A percentile compares a stretch with the other conserved stretches of the same genome.
Conservation (phyloP, 2,797 vertebrate genomes). For the Dendrocincla tyrannina region DNA sequence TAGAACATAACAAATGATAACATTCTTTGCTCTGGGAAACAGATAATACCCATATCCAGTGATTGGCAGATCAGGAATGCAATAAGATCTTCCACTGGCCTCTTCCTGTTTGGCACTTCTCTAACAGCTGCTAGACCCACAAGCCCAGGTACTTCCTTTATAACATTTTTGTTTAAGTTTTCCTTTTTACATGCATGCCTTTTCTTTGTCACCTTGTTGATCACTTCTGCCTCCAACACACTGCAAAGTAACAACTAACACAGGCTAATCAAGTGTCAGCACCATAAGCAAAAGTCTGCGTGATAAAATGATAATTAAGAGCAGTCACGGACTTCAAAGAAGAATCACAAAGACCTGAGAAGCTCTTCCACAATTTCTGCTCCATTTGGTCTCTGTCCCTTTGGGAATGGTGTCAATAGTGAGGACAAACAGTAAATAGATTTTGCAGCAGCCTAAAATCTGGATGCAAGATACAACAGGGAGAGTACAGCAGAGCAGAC, state of each 20-base stretch:
- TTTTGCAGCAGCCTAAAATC: background rate
- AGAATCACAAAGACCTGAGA: background rate
- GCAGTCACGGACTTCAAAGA: background rate
- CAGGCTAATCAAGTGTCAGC: background rate
- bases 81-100: background rate
- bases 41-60: background rate
- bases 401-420: background rate
- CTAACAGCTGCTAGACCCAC: background rate
- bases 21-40: background rate
- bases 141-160: background rate
- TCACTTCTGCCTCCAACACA: background rate
- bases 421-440: background rate
- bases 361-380: background rate
- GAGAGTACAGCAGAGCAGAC: background rate
- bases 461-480: background rate
- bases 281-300: constrained; percentile 13
- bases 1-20: background rate
- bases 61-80: background rate
- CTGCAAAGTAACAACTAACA: background rate
- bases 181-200: background rate
- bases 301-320: background rate
- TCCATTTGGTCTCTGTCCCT: background rate
- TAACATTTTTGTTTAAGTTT: background rate
- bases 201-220: background rate
- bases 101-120: background rate